Percentiles rank a stretch among this genome's conserved stretches.
Evolutionary conservation across 2,888 invertebrate species (phyloP).

Genomic region (Acanthosepion pharaonis): DNA sequence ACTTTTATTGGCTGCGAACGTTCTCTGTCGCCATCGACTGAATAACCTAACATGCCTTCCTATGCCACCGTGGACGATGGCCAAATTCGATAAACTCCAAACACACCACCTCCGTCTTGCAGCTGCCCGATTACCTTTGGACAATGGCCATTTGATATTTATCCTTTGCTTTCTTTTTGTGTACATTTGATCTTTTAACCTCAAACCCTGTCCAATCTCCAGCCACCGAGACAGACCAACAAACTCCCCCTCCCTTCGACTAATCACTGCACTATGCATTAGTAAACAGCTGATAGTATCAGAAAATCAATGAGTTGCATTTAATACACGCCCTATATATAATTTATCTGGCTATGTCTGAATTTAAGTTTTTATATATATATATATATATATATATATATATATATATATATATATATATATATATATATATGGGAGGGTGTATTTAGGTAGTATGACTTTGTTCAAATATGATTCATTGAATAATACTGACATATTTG

Average conservation of each 20-base stretch:
- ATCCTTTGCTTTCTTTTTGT: not conserved
- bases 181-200: not conserved
- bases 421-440: too few species aligned
- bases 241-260: not conserved
- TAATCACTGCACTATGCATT: not conserved
- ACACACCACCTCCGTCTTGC: not conserved
- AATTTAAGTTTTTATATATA: not conserved
- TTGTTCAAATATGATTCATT: too few species aligned
- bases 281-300: not conserved
- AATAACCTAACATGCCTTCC: not conserved
- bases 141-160: constrained; percentile 1
- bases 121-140: not conserved
- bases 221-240: not conserved
- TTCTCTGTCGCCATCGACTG: not conserved
- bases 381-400: not conserved
- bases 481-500: too few species aligned
- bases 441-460: too few species aligned
- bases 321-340: not conserved
- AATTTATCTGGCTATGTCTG: not conserved
- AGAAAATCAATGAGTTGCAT: not conserved
- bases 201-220: not conserved
- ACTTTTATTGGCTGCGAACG: not conserved
- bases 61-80: not conserved
- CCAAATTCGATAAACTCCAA: not conserved
- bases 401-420: not conserved